These are phyloP conservation scores for Lasiommata megera DNA, from an alignment of 2,888 invertebrate species.

Conservation along the genomic window DNA sequence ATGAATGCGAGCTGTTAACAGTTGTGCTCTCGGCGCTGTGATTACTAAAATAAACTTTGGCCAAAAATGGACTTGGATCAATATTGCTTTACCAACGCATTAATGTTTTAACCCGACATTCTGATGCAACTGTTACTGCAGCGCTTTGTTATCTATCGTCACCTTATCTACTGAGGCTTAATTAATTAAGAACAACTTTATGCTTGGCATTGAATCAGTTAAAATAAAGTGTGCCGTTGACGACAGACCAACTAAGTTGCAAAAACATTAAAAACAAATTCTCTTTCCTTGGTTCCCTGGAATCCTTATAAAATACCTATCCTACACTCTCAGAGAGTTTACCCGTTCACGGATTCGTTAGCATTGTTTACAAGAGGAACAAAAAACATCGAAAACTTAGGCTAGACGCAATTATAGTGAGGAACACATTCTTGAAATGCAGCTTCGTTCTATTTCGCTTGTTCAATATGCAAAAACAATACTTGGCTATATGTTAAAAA, in stretches of 20 bases:
- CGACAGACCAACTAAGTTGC: slow-evolving; percentile 12
- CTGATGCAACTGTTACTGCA: no score
- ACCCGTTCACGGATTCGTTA: slow-evolving; percentile 49
- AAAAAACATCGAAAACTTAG: background rate
- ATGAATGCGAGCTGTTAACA: background rate
- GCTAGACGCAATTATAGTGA: background rate
- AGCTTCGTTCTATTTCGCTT: background rate
- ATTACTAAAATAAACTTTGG: slow-evolving; percentile 71
- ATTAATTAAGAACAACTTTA: background rate
- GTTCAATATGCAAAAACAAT: no score
- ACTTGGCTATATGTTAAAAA: no score
- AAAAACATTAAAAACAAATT: slow-evolving; percentile 12
- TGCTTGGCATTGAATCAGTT: background rate
- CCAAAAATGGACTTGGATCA: slow-evolving; percentile 36
- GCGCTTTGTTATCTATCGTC: no score
- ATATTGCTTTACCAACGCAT: no score
- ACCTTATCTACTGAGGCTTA: background rate
- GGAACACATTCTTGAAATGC: background rate
- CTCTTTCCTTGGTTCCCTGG: slow-evolving; percentile 14
- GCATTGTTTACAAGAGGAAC: slow-evolving; percentile 16
- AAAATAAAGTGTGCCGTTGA: background rate
- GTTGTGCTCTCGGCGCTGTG: slow-evolving; percentile 50
- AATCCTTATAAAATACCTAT: slow-evolving; percentile 19
- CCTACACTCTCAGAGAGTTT: slow-evolving; percentile 30
- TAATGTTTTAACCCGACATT: no score